Conservation (phyloP, 2,888 invertebrate species). For the Tetragonisca angustula region DNA sequence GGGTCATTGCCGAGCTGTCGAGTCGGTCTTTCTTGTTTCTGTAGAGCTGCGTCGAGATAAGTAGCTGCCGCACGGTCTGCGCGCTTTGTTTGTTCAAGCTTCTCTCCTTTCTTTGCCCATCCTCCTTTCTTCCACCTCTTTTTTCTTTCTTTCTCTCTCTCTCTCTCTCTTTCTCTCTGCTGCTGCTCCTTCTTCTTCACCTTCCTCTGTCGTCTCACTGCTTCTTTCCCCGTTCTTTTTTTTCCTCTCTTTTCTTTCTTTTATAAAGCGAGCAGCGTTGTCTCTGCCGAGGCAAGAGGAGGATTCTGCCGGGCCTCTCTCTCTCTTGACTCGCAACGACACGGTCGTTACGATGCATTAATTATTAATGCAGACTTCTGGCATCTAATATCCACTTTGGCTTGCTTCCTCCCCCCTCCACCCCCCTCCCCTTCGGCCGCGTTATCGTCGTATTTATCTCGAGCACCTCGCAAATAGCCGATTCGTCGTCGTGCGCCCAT, state of each 20-base stretch:
- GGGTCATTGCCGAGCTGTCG: constrained; percentile 72
- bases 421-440: constrained; percentile 21
- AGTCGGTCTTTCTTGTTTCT: constrained; percentile 68
- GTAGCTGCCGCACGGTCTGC: constrained; percentile 63
- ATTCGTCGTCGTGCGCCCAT: constrained; percentile 14
- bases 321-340: constrained; percentile 53
- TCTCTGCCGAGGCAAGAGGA: constrained; percentile 24
- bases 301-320: not conserved
- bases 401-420: not conserved
- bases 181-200: not conserved
- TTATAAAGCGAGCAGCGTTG: constrained; percentile 31
- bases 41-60: constrained; percentile 66
- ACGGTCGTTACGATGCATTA: constrained; percentile 70
- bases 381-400: constrained; percentile 56
- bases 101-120: constrained; percentile 23
- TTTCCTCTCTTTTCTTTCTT: constrained; percentile 5
- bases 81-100: constrained; percentile 72
- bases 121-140: not conserved
- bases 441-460: constrained; percentile 55
- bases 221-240: not conserved
- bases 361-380: constrained; percentile 67
- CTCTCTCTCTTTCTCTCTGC: not conserved
- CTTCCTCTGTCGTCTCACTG: too few species aligned
- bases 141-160: not conserved
- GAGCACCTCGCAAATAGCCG: constrained; percentile 41